Base-by-base conservation (phyloP, 2,113 vertebrate genomes). In the Pangasianodon gigas region DNA sequence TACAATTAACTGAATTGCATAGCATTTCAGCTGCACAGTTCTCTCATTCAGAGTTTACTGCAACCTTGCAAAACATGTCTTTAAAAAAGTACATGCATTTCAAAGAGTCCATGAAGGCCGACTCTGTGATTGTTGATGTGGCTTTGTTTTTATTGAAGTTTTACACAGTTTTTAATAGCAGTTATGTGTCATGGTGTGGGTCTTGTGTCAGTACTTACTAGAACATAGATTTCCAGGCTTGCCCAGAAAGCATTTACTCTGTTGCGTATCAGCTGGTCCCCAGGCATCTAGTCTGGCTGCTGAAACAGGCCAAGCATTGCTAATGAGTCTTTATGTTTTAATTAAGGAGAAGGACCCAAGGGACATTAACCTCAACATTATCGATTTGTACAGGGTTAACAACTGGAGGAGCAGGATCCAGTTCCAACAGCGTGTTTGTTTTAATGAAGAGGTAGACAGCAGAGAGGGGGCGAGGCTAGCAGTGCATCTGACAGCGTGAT, bases 381-480 rank as follows among this genome's bases (percentile, higher is more conserved):
- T 91, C 48, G 94, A 94, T 93, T 87, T 77, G 90, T 86, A 52
- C 21, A 91, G 56, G 90, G 91, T 93, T 92, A 93, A 93, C 88
- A 93, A 90, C 94, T 90, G 74, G 84, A 91, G 82, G 91, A 83
- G 89, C 87, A 80, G 84, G 51, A 24, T 87, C 86, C 88, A 52
- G 89, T 86, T 92, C 91, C 91, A 91, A 56, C 60, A 65, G 89
- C 85, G 83, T 95, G 93, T 94, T 91, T 95, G 94, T 93, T 95
- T 94, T 94, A 94, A 93, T 91, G 86, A 89, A 90, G 88, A 92
- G 88, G 91, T 93, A 95, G 94, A 95, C 94, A 94, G 93, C 93
- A 84, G 93, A 82, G 74, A 75, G 88, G n/a, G 67, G 19, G 62
- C 26, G 51, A 77, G 58, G 82, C 58, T 44, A 11, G 41, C 82